A percentile compares a stretch with the other conserved stretches of the same genome.
These are phyloP conservation scores for Bugula neritina DNA, from an alignment of 2,888 invertebrate genomes.

Conservation along the genomic window DNA sequence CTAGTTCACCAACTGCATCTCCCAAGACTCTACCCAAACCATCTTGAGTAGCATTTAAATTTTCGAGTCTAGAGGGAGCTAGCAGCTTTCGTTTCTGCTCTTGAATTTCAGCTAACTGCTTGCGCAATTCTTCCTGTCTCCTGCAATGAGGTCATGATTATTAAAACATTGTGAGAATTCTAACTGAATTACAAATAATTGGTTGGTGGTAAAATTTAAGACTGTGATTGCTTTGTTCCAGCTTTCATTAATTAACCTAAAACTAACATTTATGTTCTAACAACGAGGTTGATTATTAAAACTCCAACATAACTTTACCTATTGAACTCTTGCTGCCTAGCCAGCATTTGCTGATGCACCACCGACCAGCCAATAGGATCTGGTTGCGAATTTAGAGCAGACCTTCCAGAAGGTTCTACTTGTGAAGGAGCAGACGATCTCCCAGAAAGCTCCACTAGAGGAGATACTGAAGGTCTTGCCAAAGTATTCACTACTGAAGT, in stretches of 20 bases:
- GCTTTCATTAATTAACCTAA: too few species aligned
- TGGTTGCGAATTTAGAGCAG: background rate
- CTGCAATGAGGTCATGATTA: too few species aligned
- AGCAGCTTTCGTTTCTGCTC: conserved; percentile 25
- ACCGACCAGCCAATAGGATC: background rate
- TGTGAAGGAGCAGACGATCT: background rate
- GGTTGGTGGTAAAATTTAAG: too few species aligned
- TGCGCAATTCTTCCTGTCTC: conserved; percentile 25
- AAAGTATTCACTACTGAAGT: background rate
- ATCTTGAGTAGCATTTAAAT: background rate
- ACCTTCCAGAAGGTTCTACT: background rate
- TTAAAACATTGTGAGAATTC: too few species aligned
- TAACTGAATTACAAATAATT: too few species aligned
- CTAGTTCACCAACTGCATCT: background rate
- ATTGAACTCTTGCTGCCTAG: conserved; percentile 16
- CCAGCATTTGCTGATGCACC: conserved; percentile 16
- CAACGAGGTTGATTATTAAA: too few species aligned
- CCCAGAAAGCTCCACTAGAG: background rate
- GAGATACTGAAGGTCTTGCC: background rate
- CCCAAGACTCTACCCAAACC: background rate
- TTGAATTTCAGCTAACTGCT: conserved; percentile 25
- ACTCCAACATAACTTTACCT: background rate
- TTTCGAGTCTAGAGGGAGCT: conserved; percentile 9
- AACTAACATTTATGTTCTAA: too few species aligned
- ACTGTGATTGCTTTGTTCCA: too few species aligned